Base-by-base conservation (phyloP, 2,888 invertebrate species). In the Leptura quadrifasciata region DNA sequence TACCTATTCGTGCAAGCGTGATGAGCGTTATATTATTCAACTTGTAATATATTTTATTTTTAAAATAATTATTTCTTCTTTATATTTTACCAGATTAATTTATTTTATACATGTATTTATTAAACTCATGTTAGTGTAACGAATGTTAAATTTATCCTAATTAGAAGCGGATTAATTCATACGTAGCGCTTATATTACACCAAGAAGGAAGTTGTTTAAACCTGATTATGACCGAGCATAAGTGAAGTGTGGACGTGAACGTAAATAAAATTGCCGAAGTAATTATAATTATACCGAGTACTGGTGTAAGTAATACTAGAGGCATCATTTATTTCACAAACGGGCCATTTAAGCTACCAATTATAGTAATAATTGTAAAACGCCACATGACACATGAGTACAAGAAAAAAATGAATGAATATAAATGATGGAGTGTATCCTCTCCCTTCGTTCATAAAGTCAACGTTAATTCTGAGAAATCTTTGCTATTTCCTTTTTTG, bases 121-220 rank as follows among this genome's bases (percentile, higher is more conserved):
- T 60, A 60, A 60, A n/a, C 31, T 12, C 27, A 60, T 27, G 60
- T 17, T n/a, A 5, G 60, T 60, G 63, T 39, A 63, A 63, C 39
- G 39, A 39, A 39, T 17, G 63, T 39, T 39, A 18, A 63, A 63
- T 63, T 63, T 35, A 63, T 35, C n/a, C n/a, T 63, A 31, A 63
- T 63, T 63, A 39, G 39, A 27, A 63, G 39, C 39, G 18, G 63
- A 63, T 35, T 63, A 63, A 63, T 63, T 63, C 35, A 63, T 35
- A 63, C 35, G 63, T 63, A 35, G 15, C 9, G 39, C 18, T 63
- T 63, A 39, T 35, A 63, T 63, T 63, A 63, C 63, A 31, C 27
- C 27, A 63, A 63, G 39, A 39, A 63, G 63, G 63, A 63, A 63
- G 63, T 63, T 63, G 31, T 17, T 63, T 63, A 63, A 18, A 63